phyloP scores from a whole-genome alignment of 2,113 vertebrate genomes.

The Nansenia antarctica region DNA sequence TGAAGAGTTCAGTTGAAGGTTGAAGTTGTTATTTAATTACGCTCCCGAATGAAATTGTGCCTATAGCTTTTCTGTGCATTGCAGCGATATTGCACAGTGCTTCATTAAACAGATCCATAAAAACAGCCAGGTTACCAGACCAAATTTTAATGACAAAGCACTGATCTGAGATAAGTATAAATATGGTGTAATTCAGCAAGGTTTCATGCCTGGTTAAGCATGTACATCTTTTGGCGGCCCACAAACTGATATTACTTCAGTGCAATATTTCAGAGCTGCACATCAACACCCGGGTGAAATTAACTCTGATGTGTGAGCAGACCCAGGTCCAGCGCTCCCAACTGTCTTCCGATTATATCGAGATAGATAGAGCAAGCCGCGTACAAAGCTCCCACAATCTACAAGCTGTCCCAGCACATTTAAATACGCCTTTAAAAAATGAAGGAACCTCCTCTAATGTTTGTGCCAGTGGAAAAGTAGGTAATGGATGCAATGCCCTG shows the following conservation, averaged over 20 bases:
- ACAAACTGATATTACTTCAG: constrained; percentile 67
- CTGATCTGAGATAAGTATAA: constrained; percentile 70
- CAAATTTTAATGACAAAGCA: constrained; percentile 67
- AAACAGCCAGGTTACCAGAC: constrained; percentile 40
- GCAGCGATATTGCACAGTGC: constrained; percentile 41
- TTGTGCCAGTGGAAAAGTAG: constrained; percentile 58
- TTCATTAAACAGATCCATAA: constrained; percentile 61
- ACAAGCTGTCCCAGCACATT: constrained; percentile 66
- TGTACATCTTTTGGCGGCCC: constrained; percentile 67
- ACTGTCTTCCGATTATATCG: constrained; percentile 71
- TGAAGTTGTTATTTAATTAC: constrained; percentile 32
- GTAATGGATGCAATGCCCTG: constrained; percentile 63
- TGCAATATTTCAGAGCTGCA: constrained; percentile 65
- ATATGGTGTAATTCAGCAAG: constrained; percentile 68
- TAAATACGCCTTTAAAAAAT: constrained; percentile 53
- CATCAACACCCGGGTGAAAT: constrained; percentile 69
- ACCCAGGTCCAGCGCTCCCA: constrained; percentile 59
- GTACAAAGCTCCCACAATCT: constrained; percentile 66
- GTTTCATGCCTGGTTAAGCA: constrained; percentile 76
- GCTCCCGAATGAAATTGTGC: constrained; percentile 43
- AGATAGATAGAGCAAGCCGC: constrained; percentile 65
- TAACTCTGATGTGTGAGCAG: constrained; percentile 67
- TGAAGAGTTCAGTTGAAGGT: not conserved
- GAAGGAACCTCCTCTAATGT: constrained; percentile 56
- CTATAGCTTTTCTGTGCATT: constrained; percentile 41